Base-by-base conservation (phyloP, 2,888 invertebrate species). In the Parascotia fuliginaria region DNA sequence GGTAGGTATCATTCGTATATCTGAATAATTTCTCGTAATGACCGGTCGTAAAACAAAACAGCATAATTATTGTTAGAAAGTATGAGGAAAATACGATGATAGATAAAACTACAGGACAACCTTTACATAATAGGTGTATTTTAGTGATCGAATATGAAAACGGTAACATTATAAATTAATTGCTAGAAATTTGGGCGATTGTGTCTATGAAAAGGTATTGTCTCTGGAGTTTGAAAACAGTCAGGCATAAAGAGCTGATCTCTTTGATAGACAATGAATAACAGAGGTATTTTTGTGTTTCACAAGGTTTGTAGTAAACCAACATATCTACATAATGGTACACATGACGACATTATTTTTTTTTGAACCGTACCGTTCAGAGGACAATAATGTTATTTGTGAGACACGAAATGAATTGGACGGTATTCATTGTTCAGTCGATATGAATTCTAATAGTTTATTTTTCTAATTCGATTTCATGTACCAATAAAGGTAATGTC, bases 281-380 rank as follows among this genome's bases (percentile, higher is more conserved):
- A n/a, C n/a, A n/a, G n/a, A n/a, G n/a, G n/a, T n/a, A n/a, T n/a
- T n/a, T n/a, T n/a, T n/a, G n/a, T n/a, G n/a, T n/a, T n/a, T n/a
- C n/a, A n/a, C n/a, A n/a, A n/a, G 9, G 19, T 19, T 3, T 19
- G 19, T 19, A 19, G 3, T 19, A 3, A 3, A 19, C 19, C 5
- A 2, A 5, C 19, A 3, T 3, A 45, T 42, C 15, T 29, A 28
- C 37, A 31, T 31, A 22, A 29, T 37, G 36, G 28, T 44, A 56
- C 36, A 51, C 73, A 75, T 71, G 72, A 74, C 79, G 75, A 75
- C 87, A 90, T 91, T 89, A 89, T 89, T 87, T 90, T 80, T 90
- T 91, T 86, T 87, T 89, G 88, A 89, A 90, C 86, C 90, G 91
- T 92, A 89, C 82, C 81, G 79, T 86, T 85, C 83, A 84, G 73